These are phyloP conservation scores for Marisa cornuarietis DNA, from an alignment of 1,140 invertebrate genomes.

Conservation along the genomic window DNA sequence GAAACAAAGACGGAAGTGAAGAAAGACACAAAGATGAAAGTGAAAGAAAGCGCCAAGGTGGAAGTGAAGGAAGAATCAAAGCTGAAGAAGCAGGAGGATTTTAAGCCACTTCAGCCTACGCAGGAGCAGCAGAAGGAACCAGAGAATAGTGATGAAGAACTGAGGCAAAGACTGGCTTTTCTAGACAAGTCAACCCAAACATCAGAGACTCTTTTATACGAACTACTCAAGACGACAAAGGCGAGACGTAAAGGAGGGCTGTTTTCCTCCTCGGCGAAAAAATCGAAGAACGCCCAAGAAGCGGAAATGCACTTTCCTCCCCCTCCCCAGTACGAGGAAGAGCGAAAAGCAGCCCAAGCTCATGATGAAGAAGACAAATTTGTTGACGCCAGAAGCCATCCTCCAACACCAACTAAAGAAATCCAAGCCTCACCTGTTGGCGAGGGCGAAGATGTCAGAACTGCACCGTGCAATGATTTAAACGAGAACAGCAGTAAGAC, in stretches of 20 bases:
- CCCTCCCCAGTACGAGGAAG: constrained; percentile 18
- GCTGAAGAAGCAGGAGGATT: neutral
- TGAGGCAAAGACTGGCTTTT: neutral
- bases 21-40: neutral
- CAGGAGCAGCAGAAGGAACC: neutral
- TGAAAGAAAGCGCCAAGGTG: neutral
- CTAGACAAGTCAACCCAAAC: constrained; percentile 26
- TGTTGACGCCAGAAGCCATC: too few species aligned
- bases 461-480: too few species aligned
- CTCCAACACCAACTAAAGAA: too few species aligned
- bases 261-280: constrained; percentile 14
- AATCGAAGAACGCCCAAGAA: neutral
- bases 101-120: too few species aligned
- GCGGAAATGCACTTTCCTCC: neutral
- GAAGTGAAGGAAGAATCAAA: neutral
- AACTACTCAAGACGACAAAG: constrained; percentile 8
- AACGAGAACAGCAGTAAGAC: too few species aligned
- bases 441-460: too few species aligned
- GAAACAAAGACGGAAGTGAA: neutral
- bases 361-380: too few species aligned
- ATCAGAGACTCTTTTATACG: constrained; percentile 15
- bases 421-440: too few species aligned
- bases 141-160: constrained; percentile 12
- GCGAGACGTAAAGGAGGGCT: constrained; percentile 1
- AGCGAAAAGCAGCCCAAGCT: neutral